Conservation (phyloP, 1,140 invertebrate genomes). For the Plectrocnemia conspersa region DNA sequence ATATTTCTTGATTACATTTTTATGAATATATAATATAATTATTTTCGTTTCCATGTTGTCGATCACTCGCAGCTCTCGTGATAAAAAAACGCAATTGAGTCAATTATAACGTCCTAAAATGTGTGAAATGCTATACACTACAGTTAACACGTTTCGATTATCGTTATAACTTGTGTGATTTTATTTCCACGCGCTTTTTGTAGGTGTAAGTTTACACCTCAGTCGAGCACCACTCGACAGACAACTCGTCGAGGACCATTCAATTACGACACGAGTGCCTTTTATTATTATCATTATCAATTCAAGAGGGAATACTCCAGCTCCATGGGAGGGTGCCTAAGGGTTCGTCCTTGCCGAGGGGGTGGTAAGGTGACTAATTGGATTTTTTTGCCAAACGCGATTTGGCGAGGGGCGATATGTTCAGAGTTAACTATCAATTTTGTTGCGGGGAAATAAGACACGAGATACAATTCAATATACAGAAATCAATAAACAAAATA, state of each 20-base stretch:
- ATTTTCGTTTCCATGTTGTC: no score
- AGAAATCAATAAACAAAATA: no score
- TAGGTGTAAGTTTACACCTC: conserved; percentile 17
- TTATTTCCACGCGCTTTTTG: no score
- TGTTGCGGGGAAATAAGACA: not conserved
- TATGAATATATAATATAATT: no score
- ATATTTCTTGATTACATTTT: no score
- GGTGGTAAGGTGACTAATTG: not conserved
- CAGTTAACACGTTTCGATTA: no score
- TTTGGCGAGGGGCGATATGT: not conserved
- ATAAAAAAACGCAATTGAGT: no score
- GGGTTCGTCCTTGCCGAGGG: not conserved
- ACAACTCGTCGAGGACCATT: conserved; percentile 7
- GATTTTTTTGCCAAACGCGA: conserved; percentile 6
- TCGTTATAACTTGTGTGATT: no score
- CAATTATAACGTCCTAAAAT: no score
- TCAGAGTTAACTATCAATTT: not conserved
- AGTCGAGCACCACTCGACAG: conserved; percentile 3
- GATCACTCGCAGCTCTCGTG: no score
- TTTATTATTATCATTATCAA: conserved; percentile 5
- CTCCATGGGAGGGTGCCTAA: not conserved
- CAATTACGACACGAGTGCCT: conserved; percentile 16
- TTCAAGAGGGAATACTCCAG: conserved; percentile 8
- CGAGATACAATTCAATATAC: not conserved
- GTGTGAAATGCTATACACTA: no score